A percentile compares a stretch with the other conserved stretches of the same genome.
Conservation (phyloP, 2,113 vertebrate genomes). For the Alexandromys fortis region DNA sequence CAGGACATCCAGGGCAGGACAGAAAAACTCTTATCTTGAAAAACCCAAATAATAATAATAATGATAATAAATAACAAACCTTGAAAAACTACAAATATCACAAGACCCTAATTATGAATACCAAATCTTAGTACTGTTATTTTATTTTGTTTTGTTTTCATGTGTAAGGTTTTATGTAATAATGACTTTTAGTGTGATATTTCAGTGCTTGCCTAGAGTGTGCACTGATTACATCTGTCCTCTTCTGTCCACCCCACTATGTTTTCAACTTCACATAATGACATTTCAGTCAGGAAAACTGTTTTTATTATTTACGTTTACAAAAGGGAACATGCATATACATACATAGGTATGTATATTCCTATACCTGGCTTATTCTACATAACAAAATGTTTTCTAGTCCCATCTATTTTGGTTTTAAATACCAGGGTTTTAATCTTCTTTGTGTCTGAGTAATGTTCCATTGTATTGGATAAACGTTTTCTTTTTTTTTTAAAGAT, state of each 20-base stretch:
- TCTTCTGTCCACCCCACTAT: not conserved
- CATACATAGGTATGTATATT: not conserved
- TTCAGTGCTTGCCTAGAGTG: not conserved
- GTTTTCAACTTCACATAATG: not conserved
- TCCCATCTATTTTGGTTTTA: not conserved
- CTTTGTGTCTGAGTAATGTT: not conserved
- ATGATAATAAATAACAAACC: not conserved
- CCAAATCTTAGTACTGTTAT: not conserved
- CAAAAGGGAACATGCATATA: no score
- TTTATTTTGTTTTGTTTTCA: not conserved
- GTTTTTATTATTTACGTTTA: not conserved
- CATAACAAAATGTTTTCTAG: not conserved
- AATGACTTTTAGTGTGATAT: not conserved
- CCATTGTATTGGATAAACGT: not conserved
- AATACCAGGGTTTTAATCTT: not conserved
- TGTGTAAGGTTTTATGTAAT: not conserved
- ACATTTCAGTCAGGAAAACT: not conserved
- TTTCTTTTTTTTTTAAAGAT: no score
- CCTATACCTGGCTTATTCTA: not conserved
- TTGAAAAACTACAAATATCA: not conserved
- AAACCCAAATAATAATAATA: not conserved
- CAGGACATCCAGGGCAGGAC: not conserved
- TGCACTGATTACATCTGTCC: not conserved
- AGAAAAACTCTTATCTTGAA: not conserved
- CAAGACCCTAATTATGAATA: not conserved